Base-by-base conservation (phyloP, 2,888 invertebrate genomes). In the Reticulitermes lucifugus region DNA sequence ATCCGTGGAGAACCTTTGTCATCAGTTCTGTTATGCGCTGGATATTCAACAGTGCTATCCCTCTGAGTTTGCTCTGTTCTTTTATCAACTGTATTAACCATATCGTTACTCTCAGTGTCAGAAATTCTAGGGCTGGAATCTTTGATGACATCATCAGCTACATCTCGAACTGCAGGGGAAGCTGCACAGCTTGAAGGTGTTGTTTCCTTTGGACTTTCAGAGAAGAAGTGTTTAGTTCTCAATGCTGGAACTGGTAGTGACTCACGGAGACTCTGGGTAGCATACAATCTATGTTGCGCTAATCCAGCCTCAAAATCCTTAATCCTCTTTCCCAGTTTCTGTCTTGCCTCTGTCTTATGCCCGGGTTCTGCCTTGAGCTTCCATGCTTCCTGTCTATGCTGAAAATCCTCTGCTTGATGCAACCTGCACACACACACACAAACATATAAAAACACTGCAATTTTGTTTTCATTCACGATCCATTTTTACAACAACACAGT, bases 361-460 rank as follows among this genome's bases (percentile, higher is more conserved):
- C 73, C 71, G 12, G 80, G 55, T 46, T 84, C 84, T 35, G 60
- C 84, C 29, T 80, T 41, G 25, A 81, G 70, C 4, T 70, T 60
- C 12, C 70, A 35, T 65, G 35, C 43, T 46, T 81, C 70, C 29
- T 81, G 81, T 81, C 43, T 81, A 43, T 59, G 41, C n/a, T 55
- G 43, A 21, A 81, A 81, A 14, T 81, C 65, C 7, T 81, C 81
- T 65, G 43, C 70, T 41, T 81, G 81, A 6, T 29, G 46, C 18
- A 65, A 22, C 46, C 81, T 81, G 46, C 25, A 81, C 14, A 77
- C 4, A 4, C 35, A 35, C 35, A 35, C 4, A 4, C 35, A 35
- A 2, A 35, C 43, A 77, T 70, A 25, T 29, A 29, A n/a, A 25
- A 55, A 55, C 55, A 55, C 55, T 18, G 14, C 6, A 46, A 46